These are phyloP conservation scores for Nomada lathburiana DNA, from an alignment of 2,888 invertebrate species.

Conservation along the genomic window DNA sequence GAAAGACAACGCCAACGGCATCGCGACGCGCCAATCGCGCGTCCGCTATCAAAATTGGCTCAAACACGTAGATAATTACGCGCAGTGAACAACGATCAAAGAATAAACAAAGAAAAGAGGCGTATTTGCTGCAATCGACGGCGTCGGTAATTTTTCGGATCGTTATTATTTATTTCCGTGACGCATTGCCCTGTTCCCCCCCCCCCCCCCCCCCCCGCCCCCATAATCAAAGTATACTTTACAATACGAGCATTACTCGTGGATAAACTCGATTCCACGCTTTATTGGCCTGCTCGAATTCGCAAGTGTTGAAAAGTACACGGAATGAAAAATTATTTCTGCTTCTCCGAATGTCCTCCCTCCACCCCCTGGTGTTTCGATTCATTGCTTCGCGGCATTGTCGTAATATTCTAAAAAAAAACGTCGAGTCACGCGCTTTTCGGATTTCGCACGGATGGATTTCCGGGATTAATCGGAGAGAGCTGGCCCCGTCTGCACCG, in stretches of 20 bases:
- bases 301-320: too few relatives aligned
- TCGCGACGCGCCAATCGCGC: slow-evolving; percentile 53
- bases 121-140: neutral
- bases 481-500: slow-evolving; percentile 20
- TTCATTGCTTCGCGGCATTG: neutral
- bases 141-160: slow-evolving; percentile 46
- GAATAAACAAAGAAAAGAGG: too few relatives aligned
- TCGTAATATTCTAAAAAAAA: slow-evolving; percentile 13
- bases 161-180: slow-evolving; percentile 58
- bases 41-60: slow-evolving; percentile 48
- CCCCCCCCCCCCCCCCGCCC: too few relatives aligned
- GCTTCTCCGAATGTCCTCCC: too few relatives aligned
- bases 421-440: slow-evolving; percentile 2
- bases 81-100: neutral
- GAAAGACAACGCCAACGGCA: slow-evolving; percentile 15
- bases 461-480: slow-evolving; percentile 59
- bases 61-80: slow-evolving; percentile 33
- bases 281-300: too few relatives aligned
- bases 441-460: slow-evolving; percentile 51
- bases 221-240: too few relatives aligned
- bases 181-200: neutral
- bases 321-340: too few relatives aligned
- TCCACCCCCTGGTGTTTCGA: too few relatives aligned
- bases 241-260: too few relatives aligned
- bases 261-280: too few relatives aligned